Percentiles rank a stretch among this genome's conserved stretches.
Conservation (phyloP, 2,888 invertebrate genomes). For the Metacarcinus magister region DNA sequence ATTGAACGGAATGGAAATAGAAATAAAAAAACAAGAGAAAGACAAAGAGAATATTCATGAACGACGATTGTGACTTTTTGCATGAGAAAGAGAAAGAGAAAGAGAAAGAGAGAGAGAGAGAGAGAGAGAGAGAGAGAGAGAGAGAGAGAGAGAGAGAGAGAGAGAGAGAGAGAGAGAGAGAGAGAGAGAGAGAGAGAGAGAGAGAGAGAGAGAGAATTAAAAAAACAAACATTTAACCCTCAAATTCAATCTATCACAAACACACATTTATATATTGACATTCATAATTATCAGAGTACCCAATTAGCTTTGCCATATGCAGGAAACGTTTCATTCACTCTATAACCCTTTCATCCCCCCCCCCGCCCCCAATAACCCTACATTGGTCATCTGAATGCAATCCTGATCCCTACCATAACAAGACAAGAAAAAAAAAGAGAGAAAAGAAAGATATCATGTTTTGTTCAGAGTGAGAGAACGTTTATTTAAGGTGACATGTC, state of each 20-base stretch:
- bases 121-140: background rate
- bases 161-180: background rate
- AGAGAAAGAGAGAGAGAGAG: background rate
- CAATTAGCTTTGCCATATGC: background rate
- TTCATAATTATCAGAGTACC: background rate
- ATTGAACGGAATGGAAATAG: background rate
- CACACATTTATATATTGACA: constrained; percentile 42
- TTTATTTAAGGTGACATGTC: too few relatives aligned
- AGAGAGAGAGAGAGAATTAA: constrained; percentile 42
- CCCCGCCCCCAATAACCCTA: background rate
- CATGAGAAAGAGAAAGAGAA: background rate
- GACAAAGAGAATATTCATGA: background rate
- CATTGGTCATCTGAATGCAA: background rate
- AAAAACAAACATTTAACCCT: background rate
- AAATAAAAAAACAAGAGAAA: background rate
- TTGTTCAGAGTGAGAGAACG: too few relatives aligned
- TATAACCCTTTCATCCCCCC: background rate
- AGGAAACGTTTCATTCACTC: background rate
- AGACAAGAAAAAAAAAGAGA: too few relatives aligned
- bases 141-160: background rate
- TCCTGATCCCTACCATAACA: background rate
- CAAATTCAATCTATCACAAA: background rate
- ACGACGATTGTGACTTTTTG: background rate
- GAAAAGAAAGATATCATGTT: too few relatives aligned
- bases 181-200: constrained; percentile 1